Evolutionary conservation across 2,797 vertebrate genomes (phyloP), one percentile per base, ranked within the genome.

Genomic region (Microctenopoma stevenorrisi): DNA sequence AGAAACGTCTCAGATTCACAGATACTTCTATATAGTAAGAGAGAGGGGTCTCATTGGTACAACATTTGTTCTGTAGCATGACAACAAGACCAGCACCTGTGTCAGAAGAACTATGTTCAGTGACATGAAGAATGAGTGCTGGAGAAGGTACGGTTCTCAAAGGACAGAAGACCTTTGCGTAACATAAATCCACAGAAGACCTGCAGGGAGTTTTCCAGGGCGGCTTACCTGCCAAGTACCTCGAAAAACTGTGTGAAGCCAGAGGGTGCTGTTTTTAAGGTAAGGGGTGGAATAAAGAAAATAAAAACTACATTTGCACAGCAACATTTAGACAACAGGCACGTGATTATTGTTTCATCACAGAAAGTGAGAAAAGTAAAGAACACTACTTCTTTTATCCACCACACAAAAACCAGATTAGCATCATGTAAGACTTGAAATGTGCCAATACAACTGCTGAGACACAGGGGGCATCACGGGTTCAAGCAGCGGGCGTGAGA

Each of bases 391-490:
- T 30, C 28, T 55, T 37, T 64, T 77, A 79, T 76, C 77, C 64
- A 35, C 63, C 25, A 16, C 7, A 16, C 53, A 48, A 61, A 58
- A 16, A 35, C 16, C 46, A 66, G 33, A 50, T 50, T n/a, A 7
- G 51, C 26, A 2, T 5, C 47, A 47, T 59, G 13, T 25, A 37
- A 46, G 16, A 51, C 62, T 37, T 4, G 25, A 60, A 64, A 58
- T 18, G 7, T 35, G 63, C 5, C 53, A 25, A 13, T 35, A 61
- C 56, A 50, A 47, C 56, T 5, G 55, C 56, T 18, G 35, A 49
- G 65, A 64, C 42, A n/a, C 56, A 44, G 15, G 63, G 50, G 61
- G 51, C 57, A 56, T 74, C 69, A 66, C 54, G 14, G 68, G 78
- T 38, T 64, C 18, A 25, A 25, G 51, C 59, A n/a, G 64, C 5